Evolutionary conservation across 2,888 invertebrate species (phyloP), one percentile per base, ranked within the genome.

Genomic region (Tipula helvola): DNA sequence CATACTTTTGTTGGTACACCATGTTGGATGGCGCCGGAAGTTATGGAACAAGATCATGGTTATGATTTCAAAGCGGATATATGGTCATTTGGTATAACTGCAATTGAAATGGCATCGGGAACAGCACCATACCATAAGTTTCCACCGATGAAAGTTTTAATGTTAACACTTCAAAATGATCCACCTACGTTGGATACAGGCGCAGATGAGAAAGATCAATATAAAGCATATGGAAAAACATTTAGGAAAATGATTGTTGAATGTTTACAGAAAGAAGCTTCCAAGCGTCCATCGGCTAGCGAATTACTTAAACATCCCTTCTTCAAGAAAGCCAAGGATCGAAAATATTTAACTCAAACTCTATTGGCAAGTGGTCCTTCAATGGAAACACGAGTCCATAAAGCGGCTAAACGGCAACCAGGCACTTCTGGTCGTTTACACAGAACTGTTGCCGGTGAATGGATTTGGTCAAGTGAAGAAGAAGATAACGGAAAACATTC

Each of bases 21-120:
- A 0, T 99, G 99, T 90, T 99, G 99, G 99, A 99, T 99, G 99
- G 99, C 99, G 2, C 99, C 99, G 0, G 99, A 99, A 93, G 99
- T 99, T 88, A 99, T 99, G 99, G 97, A 98, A 92, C 98, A 98
- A 95, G 97, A 97, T 90, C 97, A 97, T 90, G 99, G 99, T 1
- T 99, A 99, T 90, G 99, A 99, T 92, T 99, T 98, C 92, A 99
- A 99, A 92, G 99, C 99, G 2, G 94, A 94, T 88, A 94, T 94
- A 57, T 94, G 94, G 94, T 94, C 94, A 5, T 92, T 92, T 96
- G 98, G 98, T 95, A 97, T 89, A 88, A 98, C 99, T 0, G 99
- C 99, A 0, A 99, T 99, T 89, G 99, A 99, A 93, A 96, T 99
- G 95, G 99, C 99, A 0, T 97, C 98, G 1, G 98, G 98, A 13